Evolutionary conservation across 2,113 vertebrate genomes (phyloP).

Genomic region (Pantherophis guttatus): DNA sequence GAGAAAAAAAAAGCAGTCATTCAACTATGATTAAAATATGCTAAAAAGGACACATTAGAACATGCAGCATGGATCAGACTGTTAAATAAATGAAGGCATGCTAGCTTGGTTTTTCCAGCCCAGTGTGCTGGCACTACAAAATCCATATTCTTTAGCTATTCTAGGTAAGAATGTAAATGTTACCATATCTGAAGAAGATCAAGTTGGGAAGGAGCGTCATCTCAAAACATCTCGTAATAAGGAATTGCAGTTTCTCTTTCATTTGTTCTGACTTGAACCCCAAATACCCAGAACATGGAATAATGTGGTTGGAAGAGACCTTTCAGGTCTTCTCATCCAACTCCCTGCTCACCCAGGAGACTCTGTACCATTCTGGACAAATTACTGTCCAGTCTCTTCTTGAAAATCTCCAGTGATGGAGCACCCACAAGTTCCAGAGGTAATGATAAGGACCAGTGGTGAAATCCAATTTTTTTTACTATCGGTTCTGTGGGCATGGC

Average conservation of each 20-base stretch:
- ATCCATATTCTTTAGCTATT: background rate
- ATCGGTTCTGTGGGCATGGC: too few relatives aligned
- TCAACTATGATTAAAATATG: background rate
- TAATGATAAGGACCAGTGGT: background rate
- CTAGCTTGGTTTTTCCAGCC: background rate
- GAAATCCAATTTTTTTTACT: too few relatives aligned
- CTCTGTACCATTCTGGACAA: background rate
- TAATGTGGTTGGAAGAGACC: background rate
- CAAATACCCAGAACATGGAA: background rate
- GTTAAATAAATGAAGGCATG: background rate
- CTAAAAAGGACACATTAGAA: background rate
- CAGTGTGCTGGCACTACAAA: background rate
- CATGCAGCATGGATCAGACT: background rate
- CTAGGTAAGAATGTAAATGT: background rate
- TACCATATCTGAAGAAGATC: background rate
- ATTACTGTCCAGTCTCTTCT: background rate
- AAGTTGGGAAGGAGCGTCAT: background rate
- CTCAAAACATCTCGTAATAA: background rate
- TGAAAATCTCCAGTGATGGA: background rate
- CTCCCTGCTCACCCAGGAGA: background rate
- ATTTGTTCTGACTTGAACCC: background rate
- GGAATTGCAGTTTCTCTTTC: background rate
- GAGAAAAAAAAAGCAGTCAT: background rate
- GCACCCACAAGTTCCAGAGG: background rate
- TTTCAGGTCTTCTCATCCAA: background rate